These are phyloP conservation scores for Ammodytes marinus DNA, from an alignment of 2,113 vertebrate species.

Conservation along the genomic window DNA sequence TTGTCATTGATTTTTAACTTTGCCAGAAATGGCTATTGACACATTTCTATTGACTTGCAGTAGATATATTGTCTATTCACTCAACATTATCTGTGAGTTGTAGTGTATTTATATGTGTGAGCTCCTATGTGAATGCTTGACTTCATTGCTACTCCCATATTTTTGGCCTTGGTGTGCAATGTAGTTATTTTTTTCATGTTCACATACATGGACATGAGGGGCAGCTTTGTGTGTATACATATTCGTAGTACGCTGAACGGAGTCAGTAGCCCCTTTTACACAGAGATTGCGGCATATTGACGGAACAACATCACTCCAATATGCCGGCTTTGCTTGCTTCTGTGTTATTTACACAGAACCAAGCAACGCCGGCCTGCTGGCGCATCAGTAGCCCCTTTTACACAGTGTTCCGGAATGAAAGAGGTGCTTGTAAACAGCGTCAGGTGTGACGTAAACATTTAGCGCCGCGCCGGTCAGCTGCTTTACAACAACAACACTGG, in stretches of 20 bases:
- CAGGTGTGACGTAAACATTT: too few species aligned
- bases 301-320: too few species aligned
- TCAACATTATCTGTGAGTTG: not conserved
- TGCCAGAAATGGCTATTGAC: slow-evolving; percentile 27
- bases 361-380: too few species aligned
- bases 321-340: too few species aligned
- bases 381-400: too few species aligned
- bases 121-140: not conserved
- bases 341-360: too few species aligned
- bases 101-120: not conserved
- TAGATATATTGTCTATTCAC: slow-evolving; percentile 1
- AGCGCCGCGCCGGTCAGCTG: too few species aligned
- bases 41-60: slow-evolving; percentile 24
- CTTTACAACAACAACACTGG: too few species aligned
- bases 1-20: slow-evolving; percentile 36
- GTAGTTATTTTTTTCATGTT: not conserved
- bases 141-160: not conserved
- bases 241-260: not conserved
- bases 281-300: too few species aligned
- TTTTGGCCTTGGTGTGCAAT: slow-evolving; percentile 23
- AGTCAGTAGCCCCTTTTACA: not conserved
- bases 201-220: slow-evolving; percentile 19
- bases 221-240: slow-evolving; percentile 22
- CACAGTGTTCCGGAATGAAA: too few species aligned
- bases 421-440: too few species aligned